Conservation (phyloP, 2,113 vertebrate species). For the Nibea albiflora region DNA sequence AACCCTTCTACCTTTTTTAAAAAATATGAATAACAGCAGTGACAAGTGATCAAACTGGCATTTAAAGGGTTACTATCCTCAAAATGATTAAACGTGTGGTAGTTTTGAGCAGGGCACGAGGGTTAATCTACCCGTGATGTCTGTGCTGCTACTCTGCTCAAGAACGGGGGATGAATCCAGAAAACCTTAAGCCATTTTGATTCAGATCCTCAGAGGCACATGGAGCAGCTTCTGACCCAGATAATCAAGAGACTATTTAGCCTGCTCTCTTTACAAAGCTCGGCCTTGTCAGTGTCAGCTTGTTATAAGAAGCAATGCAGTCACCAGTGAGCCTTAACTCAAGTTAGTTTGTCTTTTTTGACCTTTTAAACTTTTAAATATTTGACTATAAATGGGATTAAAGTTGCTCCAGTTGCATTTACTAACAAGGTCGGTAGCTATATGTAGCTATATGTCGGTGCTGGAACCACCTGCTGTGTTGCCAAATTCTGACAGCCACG, state of each 20-base stretch:
- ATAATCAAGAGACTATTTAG: conserved; percentile 43
- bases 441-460: conserved; percentile 32
- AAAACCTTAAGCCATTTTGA: conserved; percentile 37
- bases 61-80: too few species aligned
- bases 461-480: conserved; percentile 24
- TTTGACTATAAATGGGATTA: not conserved
- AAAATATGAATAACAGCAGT: too few species aligned
- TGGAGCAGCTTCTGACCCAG: conserved; percentile 59
- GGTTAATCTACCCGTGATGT: not conserved
- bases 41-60: too few species aligned
- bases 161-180: not conserved
- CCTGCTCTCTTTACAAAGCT: conserved; percentile 21
- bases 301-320: conserved; percentile 9
- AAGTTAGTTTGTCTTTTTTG: not conserved
- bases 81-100: too few species aligned
- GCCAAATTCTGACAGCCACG: conserved; percentile 18
- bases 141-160: conserved; percentile 1
- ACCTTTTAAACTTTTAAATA: not conserved
- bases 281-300: conserved; percentile 21
- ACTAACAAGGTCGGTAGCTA: conserved; percentile 26
- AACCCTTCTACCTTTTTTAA: too few species aligned
- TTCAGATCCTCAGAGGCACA: conserved; percentile 1
- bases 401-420: conserved; percentile 10
- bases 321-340: not conserved
- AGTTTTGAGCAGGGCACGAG: too few species aligned